These are phyloP conservation scores for Rhabditoides inermis DNA, from an alignment of 2,888 invertebrate genomes.

Conservation along the genomic window DNA sequence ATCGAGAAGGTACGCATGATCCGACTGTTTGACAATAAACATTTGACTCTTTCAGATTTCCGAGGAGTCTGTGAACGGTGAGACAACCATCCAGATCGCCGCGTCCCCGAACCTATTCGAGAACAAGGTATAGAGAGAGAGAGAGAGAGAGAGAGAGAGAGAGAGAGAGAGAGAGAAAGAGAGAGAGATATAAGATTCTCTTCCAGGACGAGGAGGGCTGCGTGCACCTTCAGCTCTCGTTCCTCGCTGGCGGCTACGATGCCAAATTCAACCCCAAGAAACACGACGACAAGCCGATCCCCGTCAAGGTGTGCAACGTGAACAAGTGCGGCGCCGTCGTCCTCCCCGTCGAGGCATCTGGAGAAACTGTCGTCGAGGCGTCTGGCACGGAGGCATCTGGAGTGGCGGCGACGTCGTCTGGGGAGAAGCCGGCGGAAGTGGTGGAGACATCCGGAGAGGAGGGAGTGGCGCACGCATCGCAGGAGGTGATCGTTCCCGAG, in stretches of 20 bases:
- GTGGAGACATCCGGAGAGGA: too few species aligned
- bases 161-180: too few species aligned
- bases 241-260: conserved; percentile 23
- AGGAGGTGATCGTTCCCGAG: too few species aligned
- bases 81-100: neutral
- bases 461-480: too few species aligned
- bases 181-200: neutral
- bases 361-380: neutral
- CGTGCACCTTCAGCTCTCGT: conserved; percentile 23
- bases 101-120: neutral
- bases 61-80: neutral
- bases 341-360: neutral
- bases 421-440: too few species aligned
- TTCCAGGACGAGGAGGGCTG: conserved; percentile 16
- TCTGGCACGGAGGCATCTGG: conserved; percentile 11
- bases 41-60: neutral
- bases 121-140: too few species aligned
- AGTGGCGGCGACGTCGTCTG: conserved; percentile 2
- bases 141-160: too few species aligned
- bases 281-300: conserved; percentile 12
- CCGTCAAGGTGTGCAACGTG: neutral
- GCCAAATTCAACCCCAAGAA: conserved; percentile 18
- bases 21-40: neutral
- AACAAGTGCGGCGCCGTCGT: neutral
- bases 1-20: neutral